A percentile compares a stretch with the other conserved stretches of the same genome.
These are phyloP conservation scores for Mobula hypostoma DNA, from an alignment of 2,113 vertebrate genomes.

Conservation along the genomic window DNA sequence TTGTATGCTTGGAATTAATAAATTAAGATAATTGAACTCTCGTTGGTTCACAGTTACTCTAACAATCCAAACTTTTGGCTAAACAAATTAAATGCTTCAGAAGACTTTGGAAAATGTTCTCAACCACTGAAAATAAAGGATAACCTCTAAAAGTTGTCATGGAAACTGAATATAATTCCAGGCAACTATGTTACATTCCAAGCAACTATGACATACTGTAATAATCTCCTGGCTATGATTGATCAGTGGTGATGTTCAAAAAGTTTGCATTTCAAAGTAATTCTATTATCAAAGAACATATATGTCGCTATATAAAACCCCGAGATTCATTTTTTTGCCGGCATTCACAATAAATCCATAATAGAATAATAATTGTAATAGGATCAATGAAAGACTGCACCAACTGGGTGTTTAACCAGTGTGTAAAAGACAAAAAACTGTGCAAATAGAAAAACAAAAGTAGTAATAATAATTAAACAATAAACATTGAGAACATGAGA, in stretches of 20 bases:
- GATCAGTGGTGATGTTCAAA: neutral
- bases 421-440: too few relatives aligned
- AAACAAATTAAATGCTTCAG: slow-evolving; percentile 26
- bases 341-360: too few relatives aligned
- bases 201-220: neutral
- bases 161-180: neutral
- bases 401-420: too few relatives aligned
- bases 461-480: too few relatives aligned
- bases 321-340: too few relatives aligned
- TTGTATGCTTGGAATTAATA: neutral
- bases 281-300: too few relatives aligned
- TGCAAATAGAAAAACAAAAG: too few relatives aligned
- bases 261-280: too few relatives aligned
- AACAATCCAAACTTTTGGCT: neutral
- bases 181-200: neutral
- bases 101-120: slow-evolving; percentile 30
- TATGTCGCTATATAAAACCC: too few relatives aligned
- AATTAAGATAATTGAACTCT: neutral
- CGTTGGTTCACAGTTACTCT: neutral
- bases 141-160: neutral
- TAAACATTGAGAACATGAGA: too few relatives aligned
- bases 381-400: too few relatives aligned
- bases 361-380: too few relatives aligned
- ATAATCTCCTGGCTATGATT: neutral
- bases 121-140: slow-evolving; percentile 13